Conservation (phyloP, 2,797 vertebrate species). For the Parotocinclus haroldoi region DNA sequence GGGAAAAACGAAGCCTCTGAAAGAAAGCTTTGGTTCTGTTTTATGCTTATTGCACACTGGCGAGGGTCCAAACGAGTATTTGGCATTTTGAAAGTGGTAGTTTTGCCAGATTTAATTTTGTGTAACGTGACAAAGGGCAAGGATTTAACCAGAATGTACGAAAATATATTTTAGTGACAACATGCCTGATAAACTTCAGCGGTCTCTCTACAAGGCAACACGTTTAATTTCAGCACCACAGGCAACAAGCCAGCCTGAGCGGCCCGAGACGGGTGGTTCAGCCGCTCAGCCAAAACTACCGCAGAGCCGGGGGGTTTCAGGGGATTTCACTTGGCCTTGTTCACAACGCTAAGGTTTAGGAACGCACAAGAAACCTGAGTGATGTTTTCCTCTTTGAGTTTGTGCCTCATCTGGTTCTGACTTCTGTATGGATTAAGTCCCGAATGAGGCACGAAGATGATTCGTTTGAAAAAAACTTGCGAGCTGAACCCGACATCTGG, state of each 20-base stretch:
- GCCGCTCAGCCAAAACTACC: constrained; percentile 36
- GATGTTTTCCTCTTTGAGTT: constrained; percentile 51
- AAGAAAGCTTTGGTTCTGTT: no score
- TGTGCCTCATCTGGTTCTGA: constrained; percentile 44
- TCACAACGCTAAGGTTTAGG: constrained; percentile 42
- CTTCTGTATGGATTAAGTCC: constrained; percentile 47
- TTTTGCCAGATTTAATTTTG: no score
- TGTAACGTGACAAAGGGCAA: no score
- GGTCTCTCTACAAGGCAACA: constrained; percentile 34
- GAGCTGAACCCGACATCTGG: no score
- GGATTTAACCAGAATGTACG: no score
- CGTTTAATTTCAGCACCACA: constrained; percentile 45
- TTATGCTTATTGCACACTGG: no score
- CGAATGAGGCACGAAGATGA: constrained; percentile 1
- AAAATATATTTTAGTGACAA: constrained; percentile 1
- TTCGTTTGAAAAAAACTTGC: no score
- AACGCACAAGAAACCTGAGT: constrained; percentile 52
- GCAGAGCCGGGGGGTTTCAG: constrained; percentile 45
- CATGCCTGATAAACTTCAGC: constrained; percentile 9
- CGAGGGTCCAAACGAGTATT: no score
- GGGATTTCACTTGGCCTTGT: constrained; percentile 49
- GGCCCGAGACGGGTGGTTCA: constrained; percentile 37
- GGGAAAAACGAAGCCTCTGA: no score
- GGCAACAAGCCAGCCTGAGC: constrained; percentile 43
- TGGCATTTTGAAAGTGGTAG: no score